phyloP scores from a whole-genome alignment of 2,113 vertebrate species.

The Parotia lawesii region DNA sequence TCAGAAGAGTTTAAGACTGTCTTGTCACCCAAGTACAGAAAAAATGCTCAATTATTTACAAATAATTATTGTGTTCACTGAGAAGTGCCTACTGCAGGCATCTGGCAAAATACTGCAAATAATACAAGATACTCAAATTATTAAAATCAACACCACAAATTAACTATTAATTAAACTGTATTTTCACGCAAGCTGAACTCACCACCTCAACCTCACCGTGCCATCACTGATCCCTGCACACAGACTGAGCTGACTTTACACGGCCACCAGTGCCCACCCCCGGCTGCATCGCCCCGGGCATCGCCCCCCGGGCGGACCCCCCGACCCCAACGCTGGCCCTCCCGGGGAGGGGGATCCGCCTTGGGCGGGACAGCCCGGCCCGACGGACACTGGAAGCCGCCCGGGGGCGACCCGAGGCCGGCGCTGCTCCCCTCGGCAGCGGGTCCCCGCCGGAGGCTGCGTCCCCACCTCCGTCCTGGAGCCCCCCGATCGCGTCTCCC shows the following conservation, averaged over 20 bases:
- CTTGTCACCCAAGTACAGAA: background rate
- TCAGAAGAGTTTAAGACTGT: background rate
- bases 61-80: slow-evolving; percentile 5
- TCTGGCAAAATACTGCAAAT: background rate
- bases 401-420: background rate
- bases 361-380: background rate
- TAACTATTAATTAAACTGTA: background rate
- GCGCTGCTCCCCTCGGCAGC: background rate
- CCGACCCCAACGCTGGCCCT: background rate
- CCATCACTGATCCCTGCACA: background rate
- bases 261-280: background rate
- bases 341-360: background rate
- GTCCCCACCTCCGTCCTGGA: too few relatives aligned
- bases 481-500: background rate
- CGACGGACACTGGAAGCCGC: background rate
- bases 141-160: slow-evolving; percentile 21
- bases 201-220: background rate
- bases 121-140: background rate
- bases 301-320: background rate
- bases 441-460: background rate
- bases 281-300: background rate
- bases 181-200: background rate
- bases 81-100: slow-evolving; percentile 5
- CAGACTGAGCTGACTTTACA: fast-evolving
- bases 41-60: background rate